phyloP scores from a whole-genome alignment of 2,113 vertebrate species.

The Meleagris gallopavo region DNA sequence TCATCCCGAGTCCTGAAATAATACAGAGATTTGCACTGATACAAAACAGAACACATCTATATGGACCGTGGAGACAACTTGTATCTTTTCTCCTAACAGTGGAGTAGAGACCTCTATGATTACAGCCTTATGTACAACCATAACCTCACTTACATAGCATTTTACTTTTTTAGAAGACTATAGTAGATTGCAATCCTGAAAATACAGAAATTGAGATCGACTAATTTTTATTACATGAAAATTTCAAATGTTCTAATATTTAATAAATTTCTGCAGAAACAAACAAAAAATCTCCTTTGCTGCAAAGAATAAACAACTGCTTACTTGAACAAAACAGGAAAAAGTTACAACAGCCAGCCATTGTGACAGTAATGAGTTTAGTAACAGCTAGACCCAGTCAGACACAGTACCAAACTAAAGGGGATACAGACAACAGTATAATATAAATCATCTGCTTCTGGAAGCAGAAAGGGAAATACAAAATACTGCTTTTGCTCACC shows the following conservation, averaged over 20 bases:
- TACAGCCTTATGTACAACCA: background rate
- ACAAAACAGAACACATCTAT: rapidly evolving
- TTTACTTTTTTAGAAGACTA: background rate
- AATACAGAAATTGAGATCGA: background rate
- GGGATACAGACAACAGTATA: background rate
- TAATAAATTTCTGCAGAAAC: background rate
- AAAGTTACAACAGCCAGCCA: background rate
- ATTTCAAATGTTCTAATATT: background rate
- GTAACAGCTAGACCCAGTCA: background rate
- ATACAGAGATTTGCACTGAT: background rate
- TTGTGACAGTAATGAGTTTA: background rate
- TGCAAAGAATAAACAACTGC: background rate
- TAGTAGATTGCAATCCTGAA: background rate
- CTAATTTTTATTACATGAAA: background rate
- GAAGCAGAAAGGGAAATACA: background rate
- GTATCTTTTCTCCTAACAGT: rapidly evolving
- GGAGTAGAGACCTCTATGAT: background rate
- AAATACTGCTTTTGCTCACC: background rate
- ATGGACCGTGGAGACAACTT: background rate
- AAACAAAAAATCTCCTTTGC: background rate
- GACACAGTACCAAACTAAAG: background rate
- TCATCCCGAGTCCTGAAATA: background rate
- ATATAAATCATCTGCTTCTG: background rate
- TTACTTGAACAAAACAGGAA: background rate
- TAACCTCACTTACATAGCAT: background rate